Evolutionary conservation across 2,113 vertebrate genomes (phyloP), one percentile per base, ranked within the genome.

Genomic region (Amphiprion ocellaris): DNA sequence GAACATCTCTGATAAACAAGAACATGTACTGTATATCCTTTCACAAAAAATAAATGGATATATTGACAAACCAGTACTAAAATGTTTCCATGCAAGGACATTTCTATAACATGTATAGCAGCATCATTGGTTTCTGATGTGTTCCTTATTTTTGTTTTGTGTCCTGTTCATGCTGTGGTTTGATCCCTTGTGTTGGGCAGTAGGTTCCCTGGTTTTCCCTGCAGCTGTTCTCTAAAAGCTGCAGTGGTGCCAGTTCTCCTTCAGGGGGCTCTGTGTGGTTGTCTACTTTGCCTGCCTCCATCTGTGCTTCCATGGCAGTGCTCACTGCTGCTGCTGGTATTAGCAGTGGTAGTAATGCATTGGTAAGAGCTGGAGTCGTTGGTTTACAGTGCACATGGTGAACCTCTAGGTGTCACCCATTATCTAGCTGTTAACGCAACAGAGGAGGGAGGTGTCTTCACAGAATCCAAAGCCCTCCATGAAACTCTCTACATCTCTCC

Each of bases 341-440:
- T 39, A 5, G 19, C 14, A 12, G 9, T 53, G 4, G 16, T 37
- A 5, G 44, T 65, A 49, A 78, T 72, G 72, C 66, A 60, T 1
- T 60, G 39, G 24, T 54, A 2, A 33, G 55, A 16, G 28, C 64
- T 61, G 37, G 52, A 73, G 39, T 81, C 62, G 59, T 3, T 11
- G 60, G 39, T 53, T 78, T 77, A 52, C 86, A 91, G 77, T 84
- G 49, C 47, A 67, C 73, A 56, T 2, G 54, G 24, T 46, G 37
- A 70, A 80, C 84, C 90, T 90, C 84, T 88, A 90, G 91, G 82
- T 90, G 91, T 90, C 89, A 78, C 82, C 72, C 76, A 72, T 84
- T 39, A 77, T 84, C 73, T 60, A 70, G 71, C 65, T 80, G 71
- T 88, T 14, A 58, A 67, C n/a, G 47, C 37, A 64, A 3, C 28